Percentiles rank a stretch among this genome's conserved stretches.
Evolutionary conservation across 2,113 vertebrate genomes (phyloP).

Genomic region (Embiotoca jacksoni): DNA sequence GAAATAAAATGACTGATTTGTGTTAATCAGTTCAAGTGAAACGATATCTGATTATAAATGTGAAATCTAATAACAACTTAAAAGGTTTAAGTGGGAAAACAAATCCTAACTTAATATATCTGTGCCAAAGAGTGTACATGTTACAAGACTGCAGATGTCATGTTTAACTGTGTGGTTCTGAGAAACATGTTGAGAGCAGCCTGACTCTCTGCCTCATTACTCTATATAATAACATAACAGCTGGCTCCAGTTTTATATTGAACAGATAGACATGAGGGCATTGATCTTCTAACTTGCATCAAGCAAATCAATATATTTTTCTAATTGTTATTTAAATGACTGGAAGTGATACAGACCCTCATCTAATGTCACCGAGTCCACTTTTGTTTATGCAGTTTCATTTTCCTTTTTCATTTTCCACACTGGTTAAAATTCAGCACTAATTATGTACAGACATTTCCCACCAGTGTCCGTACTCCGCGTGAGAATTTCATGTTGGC

Average conservation of each 20-base stretch:
- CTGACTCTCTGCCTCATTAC: conserved; percentile 11
- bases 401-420: conserved; percentile 10
- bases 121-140: too few species aligned
- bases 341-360: neutral
- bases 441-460: conserved; percentile 32
- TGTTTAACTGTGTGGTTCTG: neutral
- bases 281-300: conserved; percentile 5
- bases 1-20: too few species aligned
- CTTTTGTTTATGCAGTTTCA: neutral
- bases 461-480: conserved; percentile 28
- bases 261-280: neutral
- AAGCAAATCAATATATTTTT: conserved; percentile 13
- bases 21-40: too few species aligned
- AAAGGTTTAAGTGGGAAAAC: too few species aligned
- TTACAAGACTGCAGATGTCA: neutral
- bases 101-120: too few species aligned
- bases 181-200: neutral
- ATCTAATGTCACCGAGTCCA: neutral
- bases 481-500: conserved; percentile 17
- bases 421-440: conserved; percentile 11
- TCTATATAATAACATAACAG: conserved; percentile 9
- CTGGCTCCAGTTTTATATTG: conserved; percentile 17
- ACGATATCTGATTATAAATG: too few species aligned
- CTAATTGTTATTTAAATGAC: conserved; percentile 8
- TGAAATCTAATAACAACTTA: too few species aligned